A percentile compares a stretch with the other conserved stretches of the same genome.
phyloP scores from a whole-genome alignment of 2,113 vertebrate genomes.

The Erinaceus europaeus region DNA sequence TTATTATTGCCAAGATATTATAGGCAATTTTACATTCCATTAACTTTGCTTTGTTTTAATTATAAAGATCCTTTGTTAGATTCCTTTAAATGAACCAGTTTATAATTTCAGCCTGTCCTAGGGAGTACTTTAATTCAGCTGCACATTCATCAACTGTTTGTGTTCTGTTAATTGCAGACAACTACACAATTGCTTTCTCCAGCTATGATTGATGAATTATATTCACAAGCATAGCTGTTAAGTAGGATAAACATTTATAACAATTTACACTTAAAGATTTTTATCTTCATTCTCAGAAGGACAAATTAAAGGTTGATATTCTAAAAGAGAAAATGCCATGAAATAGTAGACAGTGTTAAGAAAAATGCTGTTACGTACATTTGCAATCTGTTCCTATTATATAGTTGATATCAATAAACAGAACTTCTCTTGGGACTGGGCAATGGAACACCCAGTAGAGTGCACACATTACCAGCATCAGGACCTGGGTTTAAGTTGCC shows the following conservation, averaged over 20 bases:
- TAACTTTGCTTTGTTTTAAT: slow-evolving; percentile 95
- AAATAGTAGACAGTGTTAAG: too few species aligned
- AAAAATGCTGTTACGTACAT: too few species aligned
- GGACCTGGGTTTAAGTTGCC: too few species aligned
- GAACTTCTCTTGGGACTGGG: too few species aligned
- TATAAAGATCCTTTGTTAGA: slow-evolving; percentile 89
- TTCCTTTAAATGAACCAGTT: slow-evolving; percentile 87
- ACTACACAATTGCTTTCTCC: slow-evolving; percentile 86
- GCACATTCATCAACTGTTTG: slow-evolving; percentile 90
- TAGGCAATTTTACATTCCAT: slow-evolving; percentile 94
- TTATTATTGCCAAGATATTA: slow-evolving; percentile 87
- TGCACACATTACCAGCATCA: too few species aligned
- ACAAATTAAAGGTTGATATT: slow-evolving; percentile 75
- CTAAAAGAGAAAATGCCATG: too few species aligned
- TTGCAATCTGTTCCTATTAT: not conserved
- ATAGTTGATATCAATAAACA: not conserved
- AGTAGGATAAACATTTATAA: slow-evolving; percentile 87
- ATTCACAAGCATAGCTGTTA: slow-evolving; percentile 80
- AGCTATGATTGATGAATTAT: slow-evolving; percentile 86
- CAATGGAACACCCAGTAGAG: too few species aligned
- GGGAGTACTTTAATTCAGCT: slow-evolving; percentile 86
- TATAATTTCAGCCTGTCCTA: slow-evolving; percentile 87
- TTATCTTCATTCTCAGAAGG: slow-evolving; percentile 78
- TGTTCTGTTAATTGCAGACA: slow-evolving; percentile 91
- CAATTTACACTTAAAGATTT: slow-evolving; percentile 82